Base-by-base conservation (phyloP, 2,888 invertebrate genomes). In the Rhingia rostrata region DNA sequence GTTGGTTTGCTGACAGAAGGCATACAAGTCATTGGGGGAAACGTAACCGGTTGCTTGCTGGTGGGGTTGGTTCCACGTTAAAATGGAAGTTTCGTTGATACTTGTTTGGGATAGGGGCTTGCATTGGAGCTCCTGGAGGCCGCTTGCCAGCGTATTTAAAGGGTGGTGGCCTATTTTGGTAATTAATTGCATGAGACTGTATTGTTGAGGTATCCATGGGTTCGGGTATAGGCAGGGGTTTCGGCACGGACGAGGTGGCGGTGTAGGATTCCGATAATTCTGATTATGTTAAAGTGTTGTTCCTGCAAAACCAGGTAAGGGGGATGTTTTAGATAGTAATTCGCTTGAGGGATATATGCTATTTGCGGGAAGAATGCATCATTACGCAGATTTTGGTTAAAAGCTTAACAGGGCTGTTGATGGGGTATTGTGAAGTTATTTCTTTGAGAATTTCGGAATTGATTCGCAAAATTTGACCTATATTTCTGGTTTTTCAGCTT, bases 11-110 rank as follows among this genome's bases (percentile, higher is more conserved):
- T 47, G 22, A 32, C 51, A 60, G 14, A n/a, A n/a, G n/a, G n/a
- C n/a, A n/a, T n/a, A n/a, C n/a, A n/a, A n/a, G n/a, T 70, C 60
- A 6, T 60, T 61, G 22, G 70, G 51, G 12, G 49, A 49, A 60
- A 70, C 43, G 32, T 58, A 58, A 37, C 58, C 49, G 1, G 47
- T 61, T 22, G 60, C 41, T 43, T 72, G 70, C n/a, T 35, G 33
- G n/a, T 35, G 47, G 49, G 10, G 63, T 12, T 61, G 39, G 37
- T 30, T 41, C 58, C 12, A 22, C 41, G 33, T 67, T 33, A 30
- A 82, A 53, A 41, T 82, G 58, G 32, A 69, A 74, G 45, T 74
- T 74, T 41, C 75, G 22, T 54, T 75, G 63, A n/a, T 14, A 53
- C 35, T 82, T 75, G 6, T 10, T 41, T 33, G 30, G 63, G 6